Base-by-base conservation (phyloP, 2,888 invertebrate species). In the Trisateles emortualis region DNA sequence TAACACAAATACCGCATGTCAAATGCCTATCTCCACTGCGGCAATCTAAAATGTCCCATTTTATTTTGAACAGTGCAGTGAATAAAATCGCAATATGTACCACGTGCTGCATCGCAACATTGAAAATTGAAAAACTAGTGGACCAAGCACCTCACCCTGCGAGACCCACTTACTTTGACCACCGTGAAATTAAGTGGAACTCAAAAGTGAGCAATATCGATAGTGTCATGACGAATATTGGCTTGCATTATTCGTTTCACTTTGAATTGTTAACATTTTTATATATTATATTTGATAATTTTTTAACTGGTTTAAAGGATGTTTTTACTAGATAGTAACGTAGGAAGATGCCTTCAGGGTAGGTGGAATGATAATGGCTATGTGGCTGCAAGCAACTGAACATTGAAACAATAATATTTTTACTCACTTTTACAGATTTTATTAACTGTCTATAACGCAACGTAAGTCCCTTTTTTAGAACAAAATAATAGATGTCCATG, bases 51-150 rank as follows among this genome's bases (percentile, higher is more conserved):
- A 63, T 48, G 57, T 59, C 50, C 49, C 47, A 65, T 63, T 69
- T 59, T 57, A 64, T 54, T 55, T 24, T 50, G 52, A 58, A 64
- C 45, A 43, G 52, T 55, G 66, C 66, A 72, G 72, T 75, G 75
- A 74, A 81, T 83, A 79, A 79, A 81, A 82, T 71, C 64, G 79
- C 82, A 79, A 81, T 80, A 81, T 77, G 64, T 24, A 59, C 59
- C 65, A 72, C 64, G 63, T 70, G 63, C 47, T 53, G 55, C 64
- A 64, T 68, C 50, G 69, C 61, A 72, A 68, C 68, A 76, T 69
- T 57, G 54, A 68, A 61, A 78, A 81, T 81, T 83, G 81, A 80
- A 81, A 82, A 79, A 76, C 68, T 72, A 76, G 74, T 67, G 62
- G 68, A 55, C 72, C 74, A 58, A 73, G 64, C 46, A 36, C 32